Evolutionary conservation across 2,113 vertebrate species (phyloP).

Genomic region (Tauraco erythrolophus): DNA sequence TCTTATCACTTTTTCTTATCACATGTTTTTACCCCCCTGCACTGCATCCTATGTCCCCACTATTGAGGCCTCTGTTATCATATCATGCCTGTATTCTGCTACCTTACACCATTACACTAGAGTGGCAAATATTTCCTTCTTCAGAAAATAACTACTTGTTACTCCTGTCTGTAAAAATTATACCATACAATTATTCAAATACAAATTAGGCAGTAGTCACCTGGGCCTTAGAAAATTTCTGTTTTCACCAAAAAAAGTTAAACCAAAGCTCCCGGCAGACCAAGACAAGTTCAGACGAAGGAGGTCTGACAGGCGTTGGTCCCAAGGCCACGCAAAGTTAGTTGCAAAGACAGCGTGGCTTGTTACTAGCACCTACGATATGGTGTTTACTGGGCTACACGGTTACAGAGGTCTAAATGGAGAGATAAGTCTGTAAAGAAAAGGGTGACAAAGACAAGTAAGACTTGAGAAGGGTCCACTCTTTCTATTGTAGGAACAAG

Average conservation of each 20-base stretch:
- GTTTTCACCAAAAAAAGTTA: background rate
- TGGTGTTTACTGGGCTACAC: background rate
- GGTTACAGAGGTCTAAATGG: background rate
- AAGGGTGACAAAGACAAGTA: background rate
- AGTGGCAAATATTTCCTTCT: background rate
- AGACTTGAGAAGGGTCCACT: background rate
- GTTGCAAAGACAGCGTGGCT: background rate
- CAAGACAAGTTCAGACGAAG: background rate
- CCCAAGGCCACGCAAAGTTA: background rate
- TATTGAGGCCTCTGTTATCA: background rate
- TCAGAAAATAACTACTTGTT: background rate
- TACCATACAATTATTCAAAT: background rate
- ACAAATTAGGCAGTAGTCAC: background rate
- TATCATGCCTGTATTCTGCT: background rate
- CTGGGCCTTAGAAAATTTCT: background rate
- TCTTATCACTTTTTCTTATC: background rate
- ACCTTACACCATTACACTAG: accelerated
- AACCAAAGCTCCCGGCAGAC: background rate
- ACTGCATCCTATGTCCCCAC: background rate
- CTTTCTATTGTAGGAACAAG: background rate
- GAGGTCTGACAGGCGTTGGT: background rate
- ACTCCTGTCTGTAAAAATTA: background rate
- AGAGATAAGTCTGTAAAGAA: background rate
- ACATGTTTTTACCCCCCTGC: background rate
- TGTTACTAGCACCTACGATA: background rate